Evolutionary conservation across 2,797 vertebrate species (phyloP).

Genomic region (Sebastes minor): DNA sequence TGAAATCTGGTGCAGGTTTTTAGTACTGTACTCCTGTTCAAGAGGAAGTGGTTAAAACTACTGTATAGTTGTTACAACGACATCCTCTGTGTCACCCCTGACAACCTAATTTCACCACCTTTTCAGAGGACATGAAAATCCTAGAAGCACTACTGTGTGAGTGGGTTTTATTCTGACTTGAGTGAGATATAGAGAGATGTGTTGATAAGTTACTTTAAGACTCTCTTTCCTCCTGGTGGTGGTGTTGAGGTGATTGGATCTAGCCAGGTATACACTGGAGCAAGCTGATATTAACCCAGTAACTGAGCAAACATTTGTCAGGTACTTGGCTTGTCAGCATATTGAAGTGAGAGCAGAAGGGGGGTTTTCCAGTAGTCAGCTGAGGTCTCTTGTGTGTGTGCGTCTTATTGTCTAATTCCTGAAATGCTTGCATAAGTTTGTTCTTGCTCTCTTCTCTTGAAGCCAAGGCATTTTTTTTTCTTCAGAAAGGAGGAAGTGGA

Average conservation of each 20-base stretch:
- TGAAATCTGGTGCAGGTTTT: conserved; percentile 58
- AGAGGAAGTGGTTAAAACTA: conserved; percentile 76
- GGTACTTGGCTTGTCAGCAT: conserved; percentile 59
- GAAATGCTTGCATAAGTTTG: conserved; percentile 77
- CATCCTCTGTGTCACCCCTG: conserved; percentile 67
- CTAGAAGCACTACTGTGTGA: conserved; percentile 11
- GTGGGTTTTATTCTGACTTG: not conserved
- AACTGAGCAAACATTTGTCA: conserved; percentile 37
- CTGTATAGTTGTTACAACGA: conserved; percentile 69
- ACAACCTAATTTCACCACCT: conserved; percentile 56
- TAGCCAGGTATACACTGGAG: conserved; percentile 8
- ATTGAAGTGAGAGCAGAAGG: conserved; percentile 46
- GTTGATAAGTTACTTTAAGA: conserved; percentile 11
- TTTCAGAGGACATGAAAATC: conserved; percentile 37
- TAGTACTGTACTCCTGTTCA: conserved; percentile 55
- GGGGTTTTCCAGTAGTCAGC: conserved; percentile 72
- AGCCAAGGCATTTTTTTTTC: conserved; percentile 19
- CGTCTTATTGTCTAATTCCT: conserved; percentile 71
- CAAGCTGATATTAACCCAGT: conserved; percentile 37
- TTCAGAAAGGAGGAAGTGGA: conserved; percentile 71
- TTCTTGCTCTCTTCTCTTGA: conserved; percentile 57
- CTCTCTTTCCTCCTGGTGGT: not conserved
- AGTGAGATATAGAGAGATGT: not conserved
- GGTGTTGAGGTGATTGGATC: conserved; percentile 35
- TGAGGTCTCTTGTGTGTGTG: conserved; percentile 46